phyloP scores from a whole-genome alignment of 2,113 vertebrate species.

The Diadophis punctatus region DNA sequence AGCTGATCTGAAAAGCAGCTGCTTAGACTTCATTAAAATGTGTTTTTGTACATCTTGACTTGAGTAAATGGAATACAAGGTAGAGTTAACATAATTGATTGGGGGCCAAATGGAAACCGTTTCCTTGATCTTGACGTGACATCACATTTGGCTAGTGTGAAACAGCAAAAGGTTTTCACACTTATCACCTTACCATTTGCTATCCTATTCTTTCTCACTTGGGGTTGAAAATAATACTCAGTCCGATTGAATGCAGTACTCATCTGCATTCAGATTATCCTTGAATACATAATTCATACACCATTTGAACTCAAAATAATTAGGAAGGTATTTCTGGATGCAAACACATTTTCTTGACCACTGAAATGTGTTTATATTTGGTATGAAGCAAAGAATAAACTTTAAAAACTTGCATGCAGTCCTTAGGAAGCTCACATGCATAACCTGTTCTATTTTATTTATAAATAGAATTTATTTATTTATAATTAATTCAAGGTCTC shows the following conservation, averaged over 20 bases:
- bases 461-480: background rate
- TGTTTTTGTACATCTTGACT: background rate
- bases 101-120: background rate
- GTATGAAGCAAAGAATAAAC: background rate
- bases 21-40: background rate
- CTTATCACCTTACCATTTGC: background rate
- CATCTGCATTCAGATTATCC: background rate
- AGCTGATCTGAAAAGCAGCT: constrained; percentile 9
- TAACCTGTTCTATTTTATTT: background rate
- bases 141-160: background rate
- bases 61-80: background rate
- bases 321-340: background rate
- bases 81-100: background rate
- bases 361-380: background rate
- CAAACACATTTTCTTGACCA: background rate
- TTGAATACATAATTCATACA: background rate
- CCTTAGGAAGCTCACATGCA: background rate
- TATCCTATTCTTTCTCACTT: background rate
- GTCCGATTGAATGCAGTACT: background rate
- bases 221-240: background rate
- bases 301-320: background rate
- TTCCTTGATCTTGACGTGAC: background rate
- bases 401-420: background rate
- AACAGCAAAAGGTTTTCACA: background rate
- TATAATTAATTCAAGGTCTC: background rate